Percentiles rank a stretch among this genome's conserved stretches.
phyloP scores from a whole-genome alignment of 2,113 vertebrate species.

The Junco hyemalis region DNA sequence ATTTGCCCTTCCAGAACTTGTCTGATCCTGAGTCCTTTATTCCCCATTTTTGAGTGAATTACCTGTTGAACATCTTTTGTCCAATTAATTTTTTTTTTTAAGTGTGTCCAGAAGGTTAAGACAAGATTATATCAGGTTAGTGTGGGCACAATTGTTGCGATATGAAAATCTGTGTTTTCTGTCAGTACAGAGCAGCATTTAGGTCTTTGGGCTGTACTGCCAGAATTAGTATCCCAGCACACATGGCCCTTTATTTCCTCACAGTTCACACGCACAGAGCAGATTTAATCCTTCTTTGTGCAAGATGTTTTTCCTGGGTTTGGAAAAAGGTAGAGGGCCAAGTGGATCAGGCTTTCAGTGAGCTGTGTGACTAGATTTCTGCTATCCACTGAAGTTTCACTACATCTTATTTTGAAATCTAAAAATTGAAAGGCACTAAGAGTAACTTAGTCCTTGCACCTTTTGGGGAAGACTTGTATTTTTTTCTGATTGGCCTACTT shows the following conservation, averaged over 20 bases:
- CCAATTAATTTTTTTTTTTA: background rate
- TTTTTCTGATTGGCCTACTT: background rate
- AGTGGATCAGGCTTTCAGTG: background rate
- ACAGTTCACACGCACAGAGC: background rate
- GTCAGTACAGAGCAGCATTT: background rate
- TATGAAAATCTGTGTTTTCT: background rate
- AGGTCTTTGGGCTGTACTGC: background rate
- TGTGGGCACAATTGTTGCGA: rapidly evolving
- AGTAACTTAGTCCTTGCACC: background rate
- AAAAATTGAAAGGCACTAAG: background rate
- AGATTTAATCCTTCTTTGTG: background rate
- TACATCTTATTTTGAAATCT: background rate
- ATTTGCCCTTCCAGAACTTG: background rate
- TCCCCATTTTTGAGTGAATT: background rate
- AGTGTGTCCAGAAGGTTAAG: background rate
- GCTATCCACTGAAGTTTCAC: background rate
- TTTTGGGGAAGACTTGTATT: background rate
- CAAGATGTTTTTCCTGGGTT: background rate
- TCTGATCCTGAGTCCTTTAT: background rate
- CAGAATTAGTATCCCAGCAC: background rate
- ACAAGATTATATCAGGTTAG: background rate
- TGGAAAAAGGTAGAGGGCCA: background rate
- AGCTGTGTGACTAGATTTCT: background rate
- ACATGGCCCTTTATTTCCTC: background rate
- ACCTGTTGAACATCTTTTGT: background rate